phyloP scores from a whole-genome alignment of 1,140 invertebrate genomes.

The Lordiphosa collinella region DNA sequence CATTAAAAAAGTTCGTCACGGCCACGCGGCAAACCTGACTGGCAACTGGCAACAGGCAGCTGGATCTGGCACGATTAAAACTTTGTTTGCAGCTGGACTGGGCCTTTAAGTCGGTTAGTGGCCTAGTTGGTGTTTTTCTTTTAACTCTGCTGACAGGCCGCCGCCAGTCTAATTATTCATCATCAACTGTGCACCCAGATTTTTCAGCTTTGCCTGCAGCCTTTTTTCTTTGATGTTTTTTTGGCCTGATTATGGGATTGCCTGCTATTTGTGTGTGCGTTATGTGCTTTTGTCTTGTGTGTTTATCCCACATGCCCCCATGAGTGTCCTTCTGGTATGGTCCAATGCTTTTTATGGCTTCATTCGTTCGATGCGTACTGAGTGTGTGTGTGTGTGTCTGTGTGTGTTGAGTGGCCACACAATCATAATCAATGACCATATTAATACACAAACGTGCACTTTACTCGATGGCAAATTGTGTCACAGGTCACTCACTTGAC shows the following conservation, averaged over 20 bases:
- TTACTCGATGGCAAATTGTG: conserved; percentile 30
- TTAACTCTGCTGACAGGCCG: conserved; percentile 52
- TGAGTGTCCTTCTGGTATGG: conserved; percentile 50
- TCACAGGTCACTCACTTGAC: conserved; percentile 21
- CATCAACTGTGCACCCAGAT: conserved; percentile 15
- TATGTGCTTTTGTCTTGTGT: conserved; percentile 46
- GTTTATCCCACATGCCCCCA: conserved; percentile 16
- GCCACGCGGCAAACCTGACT: conserved; percentile 7
- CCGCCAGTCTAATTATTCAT: conserved; percentile 59
- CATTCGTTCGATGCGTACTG: conserved; percentile 12
- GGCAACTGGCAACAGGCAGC: neutral
- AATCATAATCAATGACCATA: conserved; percentile 61
- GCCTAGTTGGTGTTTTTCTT: conserved; percentile 39
- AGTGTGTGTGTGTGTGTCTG: neutral
- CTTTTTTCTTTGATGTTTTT: conserved; percentile 57
- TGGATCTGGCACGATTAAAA: neutral
- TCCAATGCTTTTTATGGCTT: conserved; percentile 57
- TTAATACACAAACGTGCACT: conserved; percentile 47
- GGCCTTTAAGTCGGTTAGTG: conserved; percentile 20
- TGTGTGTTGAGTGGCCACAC: neutral
- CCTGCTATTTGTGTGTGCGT: conserved; percentile 32
- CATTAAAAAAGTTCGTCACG: conserved; percentile 74
- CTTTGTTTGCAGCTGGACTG: neutral
- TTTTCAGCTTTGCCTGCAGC: conserved; percentile 44
- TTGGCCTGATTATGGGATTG: conserved; percentile 30